Evolutionary conservation across 2,113 vertebrate species (phyloP).

Genomic region (Mus spicilegus): DNA sequence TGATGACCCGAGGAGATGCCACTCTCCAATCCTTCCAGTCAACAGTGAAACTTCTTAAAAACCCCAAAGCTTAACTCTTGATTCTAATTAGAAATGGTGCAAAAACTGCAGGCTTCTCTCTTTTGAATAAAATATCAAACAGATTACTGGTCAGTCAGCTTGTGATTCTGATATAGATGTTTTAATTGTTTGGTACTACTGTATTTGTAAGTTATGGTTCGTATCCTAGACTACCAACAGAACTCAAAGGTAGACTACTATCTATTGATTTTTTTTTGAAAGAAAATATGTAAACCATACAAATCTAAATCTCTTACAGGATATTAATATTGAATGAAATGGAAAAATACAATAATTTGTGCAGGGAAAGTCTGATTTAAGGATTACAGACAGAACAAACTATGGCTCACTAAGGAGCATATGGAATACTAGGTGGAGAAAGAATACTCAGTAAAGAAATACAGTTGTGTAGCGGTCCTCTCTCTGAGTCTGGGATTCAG

Average conservation of each 20-base stretch:
- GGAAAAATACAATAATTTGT: neutral
- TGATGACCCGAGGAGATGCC: neutral
- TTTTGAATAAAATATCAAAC: neutral
- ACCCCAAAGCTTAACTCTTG: neutral
- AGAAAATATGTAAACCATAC: neutral
- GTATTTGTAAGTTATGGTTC: neutral
- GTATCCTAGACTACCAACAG: neutral
- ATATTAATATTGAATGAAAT: neutral
- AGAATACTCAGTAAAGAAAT: neutral
- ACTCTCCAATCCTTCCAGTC: neutral
- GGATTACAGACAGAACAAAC: neutral
- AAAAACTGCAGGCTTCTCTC: neutral
- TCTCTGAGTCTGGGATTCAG: neutral
- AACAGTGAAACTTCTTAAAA: neutral
- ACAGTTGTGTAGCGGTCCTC: neutral
- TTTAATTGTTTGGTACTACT: neutral
- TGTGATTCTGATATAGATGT: neutral
- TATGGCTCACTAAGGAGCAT: neutral
- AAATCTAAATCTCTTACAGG: neutral
- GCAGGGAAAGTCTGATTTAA: neutral
- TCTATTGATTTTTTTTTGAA: neutral
- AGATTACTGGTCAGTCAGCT: neutral
- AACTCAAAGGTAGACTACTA: neutral
- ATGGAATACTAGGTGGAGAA: neutral
- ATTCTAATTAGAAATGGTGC: neutral